Evolutionary conservation across 2,888 invertebrate species (phyloP), one percentile per base, ranked within the genome.

Genomic region (Brachypalpus laphriformis): DNA sequence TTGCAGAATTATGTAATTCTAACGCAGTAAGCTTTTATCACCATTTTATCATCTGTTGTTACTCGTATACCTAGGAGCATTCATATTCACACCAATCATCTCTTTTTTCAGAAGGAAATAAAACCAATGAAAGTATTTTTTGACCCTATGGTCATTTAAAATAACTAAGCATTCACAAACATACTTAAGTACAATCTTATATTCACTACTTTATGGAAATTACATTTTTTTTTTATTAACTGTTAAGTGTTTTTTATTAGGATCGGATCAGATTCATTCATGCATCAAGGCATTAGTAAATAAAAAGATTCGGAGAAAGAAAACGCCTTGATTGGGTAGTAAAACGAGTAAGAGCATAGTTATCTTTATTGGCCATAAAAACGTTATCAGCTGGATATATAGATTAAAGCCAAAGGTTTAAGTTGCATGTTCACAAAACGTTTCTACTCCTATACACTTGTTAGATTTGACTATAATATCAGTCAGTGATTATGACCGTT

Each of bases 331-430:
- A 37, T 25, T 42, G n/a, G 28, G 42, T 11, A 49, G 51, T 51
- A 40, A 72, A 49, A 40, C 11, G 18, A 71, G 71, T 71, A 59
- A 59, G 47, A 71, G 59, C 71, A 16, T 71, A 11, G 25, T 34
- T 70, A 57, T 47, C 57, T 61, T 72, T 51, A 72, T 72, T 16
- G 72, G 18, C 61, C 72, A 28, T 72, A 72, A 72, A 25, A 72
- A 72, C 14, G 14, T 22, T 72, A 54, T 51, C 72, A n/a, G 31
- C 40, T 51, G 61, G 61, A 42, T 51, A 42, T 42, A 40, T 34
- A 31, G 40, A 72, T 51, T 61, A 51, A 66, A 14, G 6, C 25
- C 66, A 16, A 22, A 25, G 14, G 18, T 4, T 7, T 20, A 4
- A 18, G 28, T 61, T 40, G 40, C 25, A 28, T 42, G 72, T 72